Evolutionary conservation across 2,888 invertebrate genomes (phyloP), one percentile per base, ranked within the genome.

Genomic region (Hemistola chrysoprasaria): DNA sequence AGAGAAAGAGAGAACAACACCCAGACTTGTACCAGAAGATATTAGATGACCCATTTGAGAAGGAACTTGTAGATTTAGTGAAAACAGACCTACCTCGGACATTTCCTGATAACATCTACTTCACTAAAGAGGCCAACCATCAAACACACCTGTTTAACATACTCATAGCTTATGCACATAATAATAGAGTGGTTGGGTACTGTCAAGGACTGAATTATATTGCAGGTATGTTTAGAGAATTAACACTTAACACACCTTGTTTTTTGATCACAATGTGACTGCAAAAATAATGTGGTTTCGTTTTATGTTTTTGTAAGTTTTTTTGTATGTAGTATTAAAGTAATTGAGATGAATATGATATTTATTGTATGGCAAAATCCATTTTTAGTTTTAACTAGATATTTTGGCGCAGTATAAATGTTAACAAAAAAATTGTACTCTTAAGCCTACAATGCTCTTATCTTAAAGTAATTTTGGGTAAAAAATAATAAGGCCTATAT

Each of bases 141-240:
- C 93, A 94, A 53, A 90, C 92, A 47, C 94, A 96, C 61, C 85
- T 98, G 31, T 96, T 93, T 63, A 95, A 97, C 78, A 93, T 98
- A 63, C 90, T 98, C 45, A 92, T 95, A 59, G 96, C 97, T 1
- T 95, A 97, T 80, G 97, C 97, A 37, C 95, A 96, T 70, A 95
- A 95, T 66, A 97, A 98, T 79, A 91, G 92, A 59, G 92, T 92
- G 40, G 94, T 97, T 61, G 97, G 97, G 20, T 98, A 98, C 77
- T 98, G 98, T 69, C 98, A 98, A 92, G 98, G 98, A 32, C 85
- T 98, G 49, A 98, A 98, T 85, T 98, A 97, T 75, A 95, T 98
- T 62, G 97, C 96, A 66, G 94, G 93, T 83, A 65, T 60, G 65
- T 55, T 3, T 16, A 16, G 4, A 16, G 16, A n/a, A n/a, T n/a